A percentile compares a stretch with the other conserved stretches of the same genome.
These are phyloP conservation scores for Melinaea marsaeus DNA, from an alignment of 2,888 invertebrate genomes.

Conservation along the genomic window DNA sequence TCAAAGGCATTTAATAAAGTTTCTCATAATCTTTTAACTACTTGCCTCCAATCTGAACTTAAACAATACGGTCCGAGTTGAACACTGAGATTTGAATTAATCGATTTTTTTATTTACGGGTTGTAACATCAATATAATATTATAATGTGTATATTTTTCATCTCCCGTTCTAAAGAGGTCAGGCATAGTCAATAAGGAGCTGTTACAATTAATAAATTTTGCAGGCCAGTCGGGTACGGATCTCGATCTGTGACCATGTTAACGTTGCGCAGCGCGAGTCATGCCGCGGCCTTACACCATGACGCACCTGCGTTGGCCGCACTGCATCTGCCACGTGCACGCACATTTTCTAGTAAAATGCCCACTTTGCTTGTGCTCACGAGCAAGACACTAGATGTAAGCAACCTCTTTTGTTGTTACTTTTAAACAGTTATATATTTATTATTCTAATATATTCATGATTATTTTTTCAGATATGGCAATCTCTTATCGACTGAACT, in stretches of 20 bases:
- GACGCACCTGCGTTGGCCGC: conserved; percentile 24
- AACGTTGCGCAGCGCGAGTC: conserved; percentile 27
- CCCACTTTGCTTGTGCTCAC: conserved; percentile 21
- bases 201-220: background rate
- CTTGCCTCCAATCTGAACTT: too few relatives aligned
- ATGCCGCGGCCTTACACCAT: conserved; percentile 19
- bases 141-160: background rate
- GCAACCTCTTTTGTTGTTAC: background rate
- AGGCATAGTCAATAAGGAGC: too few relatives aligned
- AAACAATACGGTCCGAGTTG: too few relatives aligned
- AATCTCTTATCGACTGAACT: conserved; percentile 1
- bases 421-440: background rate
- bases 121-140: too few relatives aligned
- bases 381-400: conserved; percentile 22
- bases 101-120: too few relatives aligned
- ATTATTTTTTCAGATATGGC: background rate
- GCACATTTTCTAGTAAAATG: conserved; percentile 6
- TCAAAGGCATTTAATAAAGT: too few relatives aligned
- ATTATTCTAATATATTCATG: background rate
- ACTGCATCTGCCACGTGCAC: conserved; percentile 28
- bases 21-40: too few relatives aligned
- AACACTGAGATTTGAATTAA: too few relatives aligned
- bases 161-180: too few relatives aligned
- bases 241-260: conserved; percentile 27
- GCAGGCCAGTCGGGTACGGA: conserved; percentile 33